Conservation (phyloP, 1,140 invertebrate species). For the Stegodyphus dumicola region DNA sequence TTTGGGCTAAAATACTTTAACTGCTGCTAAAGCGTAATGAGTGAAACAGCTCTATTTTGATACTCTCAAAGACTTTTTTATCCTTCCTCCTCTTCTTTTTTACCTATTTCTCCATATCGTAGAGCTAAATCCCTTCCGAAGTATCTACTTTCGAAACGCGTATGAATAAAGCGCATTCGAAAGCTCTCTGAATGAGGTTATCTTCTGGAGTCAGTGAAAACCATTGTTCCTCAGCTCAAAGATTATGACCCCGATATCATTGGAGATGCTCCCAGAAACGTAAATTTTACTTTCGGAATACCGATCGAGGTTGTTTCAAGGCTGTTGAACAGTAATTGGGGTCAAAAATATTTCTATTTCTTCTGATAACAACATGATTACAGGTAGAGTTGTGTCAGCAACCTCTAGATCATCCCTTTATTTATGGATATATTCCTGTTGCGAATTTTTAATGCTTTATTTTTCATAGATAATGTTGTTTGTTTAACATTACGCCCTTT, state of each 20-base stretch:
- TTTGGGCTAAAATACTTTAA: too few relatives aligned
- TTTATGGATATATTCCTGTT: too few relatives aligned
- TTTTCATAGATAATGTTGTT: too few relatives aligned
- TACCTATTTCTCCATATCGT: not conserved
- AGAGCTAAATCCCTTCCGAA: not conserved
- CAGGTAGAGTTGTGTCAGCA: not conserved
- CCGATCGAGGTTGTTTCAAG: slow-evolving; percentile 32
- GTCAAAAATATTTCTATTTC: slow-evolving; percentile 42
- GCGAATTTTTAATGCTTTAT: too few relatives aligned
- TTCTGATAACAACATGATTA: not conserved
- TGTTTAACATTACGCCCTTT: too few relatives aligned
- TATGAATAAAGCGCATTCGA: slow-evolving; percentile 34
- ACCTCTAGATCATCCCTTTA: not conserved
- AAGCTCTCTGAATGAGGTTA: slow-evolving; percentile 46
- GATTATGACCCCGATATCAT: slow-evolving; percentile 41
- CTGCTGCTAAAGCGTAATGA: too few relatives aligned
- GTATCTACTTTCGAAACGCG: not conserved
- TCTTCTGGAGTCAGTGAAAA: slow-evolving; percentile 14
- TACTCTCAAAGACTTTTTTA: not conserved
- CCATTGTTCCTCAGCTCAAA: slow-evolving; percentile 24
- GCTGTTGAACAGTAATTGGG: slow-evolving; percentile 18
- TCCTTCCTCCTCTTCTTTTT: not conserved
- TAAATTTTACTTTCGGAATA: slow-evolving; percentile 31
- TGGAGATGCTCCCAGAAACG: not conserved
- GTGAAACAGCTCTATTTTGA: not conserved